Conservation (phyloP, 2,888 invertebrate species). For the Mesorhabditis spiculigera region DNA sequence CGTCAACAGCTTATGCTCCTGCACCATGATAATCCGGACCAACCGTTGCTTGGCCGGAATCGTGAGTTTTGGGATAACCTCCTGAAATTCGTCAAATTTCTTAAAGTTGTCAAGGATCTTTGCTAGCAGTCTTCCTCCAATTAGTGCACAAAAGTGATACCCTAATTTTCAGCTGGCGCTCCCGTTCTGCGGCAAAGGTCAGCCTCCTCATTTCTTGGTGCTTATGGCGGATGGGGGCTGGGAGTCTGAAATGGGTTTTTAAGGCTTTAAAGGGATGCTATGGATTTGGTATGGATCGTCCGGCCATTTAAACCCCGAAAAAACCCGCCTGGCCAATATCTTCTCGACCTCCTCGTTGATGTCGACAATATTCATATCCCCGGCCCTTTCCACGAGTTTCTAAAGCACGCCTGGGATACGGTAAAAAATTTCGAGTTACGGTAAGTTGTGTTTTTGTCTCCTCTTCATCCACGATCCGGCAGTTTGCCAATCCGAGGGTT, state of each 20-base stretch:
- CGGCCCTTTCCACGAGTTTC: not conserved
- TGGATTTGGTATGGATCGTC: too few relatives aligned
- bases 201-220: not conserved
- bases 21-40: slow-evolving; percentile 1
- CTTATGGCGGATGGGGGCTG: not conserved
- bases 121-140: too few relatives aligned
- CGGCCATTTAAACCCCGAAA: too few relatives aligned
- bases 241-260: not conserved
- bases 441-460: too few relatives aligned
- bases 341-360: not conserved
- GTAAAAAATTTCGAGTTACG: too few relatives aligned
- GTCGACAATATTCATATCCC: not conserved
- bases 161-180: not conserved
- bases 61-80: not conserved
- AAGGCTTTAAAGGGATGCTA: too few relatives aligned
- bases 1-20: not conserved
- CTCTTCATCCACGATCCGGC: too few relatives aligned
- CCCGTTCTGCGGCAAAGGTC: not conserved
- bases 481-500: too few relatives aligned
- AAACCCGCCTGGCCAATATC: not conserved
- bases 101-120: too few relatives aligned
- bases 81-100: too few relatives aligned
- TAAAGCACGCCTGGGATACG: not conserved
- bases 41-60: not conserved
- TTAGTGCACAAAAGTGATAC: too few relatives aligned